Base-by-base conservation (phyloP, 2,797 vertebrate species). In the Anguilla marmorata region DNA sequence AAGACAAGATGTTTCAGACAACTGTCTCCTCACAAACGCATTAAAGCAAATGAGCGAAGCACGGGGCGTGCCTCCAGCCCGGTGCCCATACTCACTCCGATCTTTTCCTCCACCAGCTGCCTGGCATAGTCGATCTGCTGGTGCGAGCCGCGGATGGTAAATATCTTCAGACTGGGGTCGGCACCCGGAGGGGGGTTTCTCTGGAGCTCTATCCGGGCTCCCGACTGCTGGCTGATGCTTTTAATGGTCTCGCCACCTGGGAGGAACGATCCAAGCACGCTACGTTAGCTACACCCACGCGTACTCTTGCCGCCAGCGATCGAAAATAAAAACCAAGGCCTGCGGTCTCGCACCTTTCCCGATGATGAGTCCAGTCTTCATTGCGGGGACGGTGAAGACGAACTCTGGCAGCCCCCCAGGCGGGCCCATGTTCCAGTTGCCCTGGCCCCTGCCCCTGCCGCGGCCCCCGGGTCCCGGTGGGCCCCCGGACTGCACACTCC, bases 341-440 rank as follows among this genome's bases (percentile, higher is more conserved):
- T 69, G 14, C 27, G 12, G 7, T 87, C 76, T 45, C 88, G 94
- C 93, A 92, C 99, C 99, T 98, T 99, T 99, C 90, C 99, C 99
- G 90, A 99, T 99, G 90, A 99, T 99, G 89, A 99, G 97, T 87
- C 98, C 98, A 7, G 98, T 99, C 95, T 99, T 99, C 94, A 98
- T 98, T 90, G 98, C 98, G 41, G 98, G 98, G 87, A 99, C 99
- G 74, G 99, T 99, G 93, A 99, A 99, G 92, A 97, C 98, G 91
- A 99, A 99, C 92, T 99, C 99, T 90, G 99, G 99, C 85, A 99
- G 95, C 90, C 98, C 99, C 92, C 99, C 98, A 86, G 99, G 99
- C 84, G 99, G 99, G 0, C 98, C 98, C 98, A 99, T 99, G 92
- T 98, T 99, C 98, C 99, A 99, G 94, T 98, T 99, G 86, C 98